Percentiles rank a stretch among this genome's conserved stretches.
Conservation (phyloP, 2,888 invertebrate genomes). For the Bembecia ichneumoniformis region DNA sequence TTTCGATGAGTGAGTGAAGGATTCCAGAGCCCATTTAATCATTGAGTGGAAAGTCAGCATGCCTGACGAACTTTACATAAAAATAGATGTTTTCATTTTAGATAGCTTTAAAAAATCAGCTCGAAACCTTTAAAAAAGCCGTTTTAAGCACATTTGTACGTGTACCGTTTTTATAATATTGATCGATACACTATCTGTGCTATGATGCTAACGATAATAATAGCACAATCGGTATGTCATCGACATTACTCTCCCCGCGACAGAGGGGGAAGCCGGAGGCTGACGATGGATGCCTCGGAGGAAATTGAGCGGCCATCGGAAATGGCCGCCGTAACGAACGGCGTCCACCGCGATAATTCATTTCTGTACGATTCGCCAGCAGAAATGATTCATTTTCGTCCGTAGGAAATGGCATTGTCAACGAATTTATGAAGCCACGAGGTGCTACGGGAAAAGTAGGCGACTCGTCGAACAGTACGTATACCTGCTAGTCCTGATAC, state of each 20-base stretch:
- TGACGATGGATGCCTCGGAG: constrained; percentile 1
- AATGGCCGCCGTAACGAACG: constrained; percentile 1
- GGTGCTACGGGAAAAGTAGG: no score
- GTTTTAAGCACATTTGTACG: no score
- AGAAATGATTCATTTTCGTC: neutral
- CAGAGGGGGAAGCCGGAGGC: neutral
- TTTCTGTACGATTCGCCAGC: neutral
- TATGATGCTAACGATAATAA: neutral
- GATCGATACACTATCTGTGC: no score
- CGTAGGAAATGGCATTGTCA: neutral
- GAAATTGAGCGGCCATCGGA: constrained; percentile 1
- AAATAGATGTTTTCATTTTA: no score
- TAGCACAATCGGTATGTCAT: neutral
- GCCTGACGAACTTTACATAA: no score
- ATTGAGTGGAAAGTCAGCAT: no score
- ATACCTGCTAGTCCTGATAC: neutral
- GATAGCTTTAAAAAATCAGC: no score
- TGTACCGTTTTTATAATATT: no score
- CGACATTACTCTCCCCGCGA: neutral
- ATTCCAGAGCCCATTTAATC: no score
- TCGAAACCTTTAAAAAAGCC: no score
- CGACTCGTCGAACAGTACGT: no score
- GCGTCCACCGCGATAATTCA: neutral
- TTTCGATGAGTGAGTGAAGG: no score
- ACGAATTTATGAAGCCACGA: neutral